Evolutionary conservation across 2,797 vertebrate species (phyloP).

Genomic region (Enteromius treurensis): DNA sequence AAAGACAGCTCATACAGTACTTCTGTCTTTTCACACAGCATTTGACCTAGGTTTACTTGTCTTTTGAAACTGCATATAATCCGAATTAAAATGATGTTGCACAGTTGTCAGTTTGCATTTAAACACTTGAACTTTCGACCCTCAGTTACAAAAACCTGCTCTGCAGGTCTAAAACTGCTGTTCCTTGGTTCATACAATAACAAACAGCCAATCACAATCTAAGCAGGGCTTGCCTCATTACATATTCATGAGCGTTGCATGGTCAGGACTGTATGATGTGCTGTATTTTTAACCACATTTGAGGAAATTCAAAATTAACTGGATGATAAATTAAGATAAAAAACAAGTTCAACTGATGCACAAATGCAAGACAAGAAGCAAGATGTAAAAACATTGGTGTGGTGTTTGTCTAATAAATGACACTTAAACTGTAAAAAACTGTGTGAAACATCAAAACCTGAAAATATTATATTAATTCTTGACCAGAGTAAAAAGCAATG

Average conservation of each 20-base stretch:
- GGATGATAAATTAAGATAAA: not conserved
- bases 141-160: conserved; percentile 2
- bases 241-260: not conserved
- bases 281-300: not conserved
- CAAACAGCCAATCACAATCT: not conserved
- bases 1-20: not conserved
- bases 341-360: not conserved
- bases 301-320: not conserved
- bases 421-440: not conserved
- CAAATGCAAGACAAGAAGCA: too few relatives aligned
- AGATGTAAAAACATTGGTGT: not conserved
- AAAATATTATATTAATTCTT: not conserved
- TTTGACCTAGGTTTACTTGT: not conserved
- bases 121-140: conserved; percentile 19
- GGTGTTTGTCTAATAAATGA: not conserved
- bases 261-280: not conserved
- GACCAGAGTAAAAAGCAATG: not conserved
- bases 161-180: not conserved
- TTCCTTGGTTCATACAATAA: not conserved
- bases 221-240: not conserved
- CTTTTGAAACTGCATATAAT: not conserved
- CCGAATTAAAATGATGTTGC: not conserved
- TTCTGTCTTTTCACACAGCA: not conserved
- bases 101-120: not conserved
- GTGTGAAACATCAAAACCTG: not conserved